Percentiles rank a stretch among this genome's conserved stretches.
phyloP scores from a whole-genome alignment of 2,888 invertebrate species.

The Netelia virgata region DNA sequence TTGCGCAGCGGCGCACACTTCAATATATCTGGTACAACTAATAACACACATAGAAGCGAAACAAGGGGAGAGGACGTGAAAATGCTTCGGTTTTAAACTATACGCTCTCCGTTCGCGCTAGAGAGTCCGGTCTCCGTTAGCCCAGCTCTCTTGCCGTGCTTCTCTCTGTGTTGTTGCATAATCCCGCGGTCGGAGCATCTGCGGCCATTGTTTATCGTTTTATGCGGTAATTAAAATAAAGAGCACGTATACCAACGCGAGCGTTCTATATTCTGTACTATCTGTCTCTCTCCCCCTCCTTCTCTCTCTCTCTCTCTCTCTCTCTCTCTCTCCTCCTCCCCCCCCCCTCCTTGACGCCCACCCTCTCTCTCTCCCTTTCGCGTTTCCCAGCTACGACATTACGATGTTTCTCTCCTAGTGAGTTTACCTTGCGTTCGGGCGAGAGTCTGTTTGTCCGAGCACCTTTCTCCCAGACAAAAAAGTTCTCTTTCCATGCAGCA shows the following conservation, averaged over 20 bases:
- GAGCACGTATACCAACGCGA: conserved; percentile 73
- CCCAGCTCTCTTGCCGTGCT: conserved; percentile 52
- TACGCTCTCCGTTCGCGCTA: conserved; percentile 47
- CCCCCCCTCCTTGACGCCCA: conserved; percentile 15
- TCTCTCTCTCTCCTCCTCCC: conserved; percentile 10
- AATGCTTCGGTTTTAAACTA: conserved; percentile 60
- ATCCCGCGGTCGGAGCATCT: conserved; percentile 73
- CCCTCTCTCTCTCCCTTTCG: conserved; percentile 35
- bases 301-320: conserved; percentile 3
- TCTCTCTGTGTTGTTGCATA: conserved; percentile 64
- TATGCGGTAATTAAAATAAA: conserved; percentile 81
- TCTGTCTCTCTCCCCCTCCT: conserved; percentile 9
- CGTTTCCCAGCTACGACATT: conserved; percentile 8
- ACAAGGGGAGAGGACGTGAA: conserved; percentile 39
- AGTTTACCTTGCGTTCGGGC: conserved; percentile 29
- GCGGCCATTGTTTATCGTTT: conserved; percentile 79
- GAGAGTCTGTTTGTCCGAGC: conserved; percentile 63
- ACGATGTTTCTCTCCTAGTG: conserved; percentile 29
- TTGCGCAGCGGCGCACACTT: conserved; percentile 19
- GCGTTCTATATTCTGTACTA: conserved; percentile 17
- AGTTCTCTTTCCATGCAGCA: conserved; percentile 32
- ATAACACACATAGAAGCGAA: conserved; percentile 53
- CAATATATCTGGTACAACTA: conserved; percentile 61
- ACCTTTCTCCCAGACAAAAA: conserved; percentile 66
- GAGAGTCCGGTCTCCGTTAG: conserved; percentile 42